Evolutionary conservation across 1,140 invertebrate species (phyloP).

Genomic region (Drosophila fuyamai): DNA sequence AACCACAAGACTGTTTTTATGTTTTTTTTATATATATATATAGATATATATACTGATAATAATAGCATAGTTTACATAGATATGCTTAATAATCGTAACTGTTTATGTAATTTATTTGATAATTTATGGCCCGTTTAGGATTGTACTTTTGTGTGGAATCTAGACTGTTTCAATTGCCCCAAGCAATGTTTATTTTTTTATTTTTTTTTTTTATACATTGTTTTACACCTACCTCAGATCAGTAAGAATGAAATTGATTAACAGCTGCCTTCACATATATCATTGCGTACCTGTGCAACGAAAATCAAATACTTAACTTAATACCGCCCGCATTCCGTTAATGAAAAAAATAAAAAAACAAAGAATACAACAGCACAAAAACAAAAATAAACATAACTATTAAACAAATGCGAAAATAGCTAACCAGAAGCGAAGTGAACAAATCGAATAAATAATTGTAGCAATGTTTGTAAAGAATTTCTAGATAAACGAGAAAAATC

Average conservation of each 20-base stretch:
- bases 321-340: conserved; percentile 69
- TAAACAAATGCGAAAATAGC: background rate
- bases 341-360: conserved; percentile 14
- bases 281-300: conserved; percentile 79
- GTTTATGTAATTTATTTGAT: conserved; percentile 63
- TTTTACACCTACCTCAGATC: conserved; percentile 47
- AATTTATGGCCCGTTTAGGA: conserved; percentile 36
- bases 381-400: conserved; percentile 1
- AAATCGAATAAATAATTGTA: conserved; percentile 64
- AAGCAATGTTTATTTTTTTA: conserved; percentile 37
- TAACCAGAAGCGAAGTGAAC: conserved; percentile 63
- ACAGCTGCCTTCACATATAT: conserved; percentile 51
- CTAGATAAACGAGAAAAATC: conserved; percentile 29
- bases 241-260: conserved; percentile 53
- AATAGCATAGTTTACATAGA: conserved; percentile 27
- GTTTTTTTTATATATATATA: conserved; percentile 50
- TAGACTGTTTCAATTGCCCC: conserved; percentile 56
- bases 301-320: conserved; percentile 65
- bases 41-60: conserved; percentile 37
- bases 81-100: conserved; percentile 39
- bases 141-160: conserved; percentile 33
- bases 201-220: conserved; percentile 47
- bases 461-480: conserved; percentile 48
- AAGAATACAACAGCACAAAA: conserved; percentile 5
- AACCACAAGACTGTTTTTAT: conserved; percentile 84